Evolutionary conservation across 1,140 invertebrate genomes (phyloP).

Genomic region (Drosophila sp.): DNA sequence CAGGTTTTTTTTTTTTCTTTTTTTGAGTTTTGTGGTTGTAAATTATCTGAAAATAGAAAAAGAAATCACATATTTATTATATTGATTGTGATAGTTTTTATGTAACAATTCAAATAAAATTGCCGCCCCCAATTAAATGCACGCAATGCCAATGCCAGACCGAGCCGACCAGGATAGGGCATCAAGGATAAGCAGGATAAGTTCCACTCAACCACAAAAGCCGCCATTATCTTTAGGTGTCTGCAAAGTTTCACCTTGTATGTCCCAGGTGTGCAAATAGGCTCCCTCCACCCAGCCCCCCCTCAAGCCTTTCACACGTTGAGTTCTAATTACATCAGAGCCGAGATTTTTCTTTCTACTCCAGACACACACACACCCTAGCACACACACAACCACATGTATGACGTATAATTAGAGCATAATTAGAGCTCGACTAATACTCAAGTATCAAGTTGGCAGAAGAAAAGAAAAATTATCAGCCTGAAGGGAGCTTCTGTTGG

Average conservation of each 20-base stretch:
- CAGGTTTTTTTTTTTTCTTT: neutral
- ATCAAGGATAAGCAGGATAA: slow-evolving; percentile 8
- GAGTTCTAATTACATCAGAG: slow-evolving; percentile 70
- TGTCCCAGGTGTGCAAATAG: slow-evolving; percentile 37
- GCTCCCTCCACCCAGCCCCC: neutral
- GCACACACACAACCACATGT: slow-evolving; percentile 24
- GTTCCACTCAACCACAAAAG: slow-evolving; percentile 22
- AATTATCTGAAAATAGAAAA: slow-evolving; percentile 38
- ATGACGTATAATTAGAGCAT: slow-evolving; percentile 77
- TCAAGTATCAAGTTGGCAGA: slow-evolving; percentile 62
- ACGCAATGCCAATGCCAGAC: slow-evolving; percentile 36
- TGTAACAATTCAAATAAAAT: slow-evolving; percentile 35
- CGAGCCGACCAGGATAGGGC: neutral
- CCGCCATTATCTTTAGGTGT: slow-evolving; percentile 47
- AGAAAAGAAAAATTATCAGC: slow-evolving; percentile 73
- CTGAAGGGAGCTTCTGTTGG: slow-evolving; percentile 59
- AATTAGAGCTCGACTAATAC: slow-evolving; percentile 76
- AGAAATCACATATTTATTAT: slow-evolving; percentile 31
- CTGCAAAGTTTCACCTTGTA: slow-evolving; percentile 42
- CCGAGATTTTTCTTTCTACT: slow-evolving; percentile 67
- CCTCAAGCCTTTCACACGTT: slow-evolving; percentile 47
- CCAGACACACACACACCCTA: slow-evolving; percentile 25
- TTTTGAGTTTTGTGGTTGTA: neutral
- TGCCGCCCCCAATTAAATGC: slow-evolving; percentile 47
- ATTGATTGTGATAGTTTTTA: slow-evolving; percentile 9